Evolutionary conservation across 1,140 invertebrate genomes (phyloP).

Genomic region (Lerema accius): DNA sequence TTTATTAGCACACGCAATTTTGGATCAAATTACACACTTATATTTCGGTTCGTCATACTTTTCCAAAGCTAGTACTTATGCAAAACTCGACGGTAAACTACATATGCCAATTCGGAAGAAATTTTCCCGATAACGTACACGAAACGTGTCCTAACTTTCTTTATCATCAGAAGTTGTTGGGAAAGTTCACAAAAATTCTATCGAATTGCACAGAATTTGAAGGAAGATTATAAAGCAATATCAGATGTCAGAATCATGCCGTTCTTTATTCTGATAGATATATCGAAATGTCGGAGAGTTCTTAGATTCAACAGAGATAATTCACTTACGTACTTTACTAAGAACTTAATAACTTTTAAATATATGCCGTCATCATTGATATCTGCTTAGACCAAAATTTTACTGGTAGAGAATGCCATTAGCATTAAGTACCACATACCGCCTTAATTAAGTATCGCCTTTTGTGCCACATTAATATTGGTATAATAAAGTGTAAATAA

Average conservation of each 20-base stretch:
- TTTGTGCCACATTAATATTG: no score
- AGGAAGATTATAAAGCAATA: slow-evolving; percentile 46
- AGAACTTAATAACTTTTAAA: no score
- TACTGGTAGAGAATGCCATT: no score
- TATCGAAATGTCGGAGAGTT: slow-evolving; percentile 51
- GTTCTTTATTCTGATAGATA: slow-evolving; percentile 39
- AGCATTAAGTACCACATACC: no score
- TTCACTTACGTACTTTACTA: neutral
- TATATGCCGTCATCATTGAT: no score
- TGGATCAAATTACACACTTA: slow-evolving; percentile 14
- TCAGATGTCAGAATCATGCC: slow-evolving; percentile 56
- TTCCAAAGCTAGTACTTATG: no score
- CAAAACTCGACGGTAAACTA: no score
- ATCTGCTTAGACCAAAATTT: no score
- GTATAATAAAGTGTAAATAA: no score
- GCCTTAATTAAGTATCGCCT: no score
- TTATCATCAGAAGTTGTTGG: slow-evolving; percentile 33
- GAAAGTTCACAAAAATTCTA: slow-evolving; percentile 67
- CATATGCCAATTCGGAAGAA: slow-evolving; percentile 10
- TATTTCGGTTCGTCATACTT: neutral
- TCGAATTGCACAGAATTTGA: slow-evolving; percentile 50
- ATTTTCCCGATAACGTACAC: slow-evolving; percentile 43
- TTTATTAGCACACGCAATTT: no score
- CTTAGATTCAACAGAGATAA: neutral
- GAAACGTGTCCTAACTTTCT: slow-evolving; percentile 47